Evolutionary conservation across 2,888 invertebrate species (phyloP).

Genomic region (Fragum whitleyi): DNA sequence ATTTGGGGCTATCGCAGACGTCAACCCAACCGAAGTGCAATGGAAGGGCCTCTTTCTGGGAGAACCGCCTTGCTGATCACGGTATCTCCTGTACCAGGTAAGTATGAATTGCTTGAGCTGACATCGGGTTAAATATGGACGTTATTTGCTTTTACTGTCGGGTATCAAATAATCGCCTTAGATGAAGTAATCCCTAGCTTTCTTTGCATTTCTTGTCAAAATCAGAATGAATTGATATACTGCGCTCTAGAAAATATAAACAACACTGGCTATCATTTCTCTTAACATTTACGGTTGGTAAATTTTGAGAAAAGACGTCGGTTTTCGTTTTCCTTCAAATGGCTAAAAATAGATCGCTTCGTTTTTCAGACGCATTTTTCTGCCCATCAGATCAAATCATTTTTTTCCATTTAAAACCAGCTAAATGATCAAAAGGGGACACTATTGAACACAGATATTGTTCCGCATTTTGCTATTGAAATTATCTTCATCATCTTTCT

Average conservation of each 20-base stretch:
- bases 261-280: neutral
- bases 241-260: neutral
- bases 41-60: slow-evolving; percentile 90
- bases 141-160: neutral
- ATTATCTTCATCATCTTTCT: no score
- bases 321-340: neutral
- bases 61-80: slow-evolving; percentile 90
- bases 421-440: no score
- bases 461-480: no score
- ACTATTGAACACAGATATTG: no score
- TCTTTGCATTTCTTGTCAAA: neutral
- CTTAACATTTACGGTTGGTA: neutral
- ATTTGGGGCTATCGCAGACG: slow-evolving; percentile 87
- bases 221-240: neutral
- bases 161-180: neutral
- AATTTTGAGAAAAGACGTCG: neutral
- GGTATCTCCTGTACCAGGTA: slow-evolving; percentile 91
- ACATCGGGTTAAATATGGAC: neutral
- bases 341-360: no score
- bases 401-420: no score
- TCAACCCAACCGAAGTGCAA: slow-evolving; percentile 91
- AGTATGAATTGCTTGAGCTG: slow-evolving; percentile 85
- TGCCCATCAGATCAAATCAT: no score
- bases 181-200: neutral
- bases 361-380: no score